Percentiles rank a stretch among this genome's conserved stretches.
Evolutionary conservation across 2,888 invertebrate species (phyloP).

Genomic region (Daptonema setosum): DNA sequence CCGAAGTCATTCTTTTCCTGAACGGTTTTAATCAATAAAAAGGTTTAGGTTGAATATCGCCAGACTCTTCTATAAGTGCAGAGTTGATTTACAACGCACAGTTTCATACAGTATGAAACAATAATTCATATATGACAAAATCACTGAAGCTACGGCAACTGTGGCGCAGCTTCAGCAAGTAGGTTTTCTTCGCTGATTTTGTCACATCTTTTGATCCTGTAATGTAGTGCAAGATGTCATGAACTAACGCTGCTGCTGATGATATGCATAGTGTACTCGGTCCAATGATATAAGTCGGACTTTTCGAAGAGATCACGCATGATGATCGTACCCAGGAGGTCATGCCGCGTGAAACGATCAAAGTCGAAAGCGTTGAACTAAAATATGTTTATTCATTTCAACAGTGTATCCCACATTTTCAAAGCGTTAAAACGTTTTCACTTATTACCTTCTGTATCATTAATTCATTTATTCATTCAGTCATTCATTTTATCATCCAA

Average conservation of each 20-base stretch:
- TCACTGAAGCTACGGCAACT: too few relatives aligned
- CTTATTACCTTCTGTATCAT: too few relatives aligned
- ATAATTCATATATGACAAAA: too few relatives aligned
- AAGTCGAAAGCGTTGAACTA: conserved; percentile 72
- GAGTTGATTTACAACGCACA: too few relatives aligned
- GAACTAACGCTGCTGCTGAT: conserved; percentile 49
- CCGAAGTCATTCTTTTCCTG: conserved; percentile 67
- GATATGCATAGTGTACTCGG: conserved; percentile 63
- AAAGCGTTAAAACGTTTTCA: too few relatives aligned
- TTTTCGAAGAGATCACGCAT: conserved; percentile 54
- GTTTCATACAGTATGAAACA: conserved; percentile 10
- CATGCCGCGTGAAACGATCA: conserved; percentile 64
- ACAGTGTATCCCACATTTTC: too few relatives aligned
- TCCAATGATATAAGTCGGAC: conserved; percentile 54
- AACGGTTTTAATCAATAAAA: not conserved
- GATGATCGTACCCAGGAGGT: conserved; percentile 62
- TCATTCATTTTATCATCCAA: not conserved
- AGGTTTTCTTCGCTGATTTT: too few relatives aligned
- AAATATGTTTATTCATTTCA: conserved; percentile 9
- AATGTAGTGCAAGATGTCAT: not conserved
- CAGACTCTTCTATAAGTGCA: too few relatives aligned
- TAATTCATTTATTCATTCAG: too few relatives aligned
- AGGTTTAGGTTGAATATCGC: too few relatives aligned
- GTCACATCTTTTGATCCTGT: too few relatives aligned
- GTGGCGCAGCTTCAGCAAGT: too few relatives aligned